Base-by-base conservation (phyloP, 2,113 vertebrate genomes). In the Myocastor coypus region DNA sequence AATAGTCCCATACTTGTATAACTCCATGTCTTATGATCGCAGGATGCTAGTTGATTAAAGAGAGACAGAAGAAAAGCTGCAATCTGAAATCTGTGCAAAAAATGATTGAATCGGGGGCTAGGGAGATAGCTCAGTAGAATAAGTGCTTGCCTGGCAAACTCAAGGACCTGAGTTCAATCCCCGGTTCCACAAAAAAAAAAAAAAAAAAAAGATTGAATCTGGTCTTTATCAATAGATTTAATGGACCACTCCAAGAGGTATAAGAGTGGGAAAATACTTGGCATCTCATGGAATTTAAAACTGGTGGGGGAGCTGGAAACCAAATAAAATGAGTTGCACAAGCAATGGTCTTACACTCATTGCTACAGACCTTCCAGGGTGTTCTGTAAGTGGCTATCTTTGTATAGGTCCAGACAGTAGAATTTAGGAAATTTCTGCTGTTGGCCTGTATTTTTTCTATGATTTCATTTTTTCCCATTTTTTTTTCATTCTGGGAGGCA, bases 151-250 rank as follows among this genome's bases (percentile, higher is more conserved):
- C n/a, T n/a, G n/a, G n/a, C n/a, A n/a, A n/a, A n/a, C n/a, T n/a
- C n/a, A n/a, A n/a, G n/a, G n/a, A n/a, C n/a, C n/a, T n/a, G n/a
- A n/a, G n/a, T n/a, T n/a, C n/a, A n/a, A n/a, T n/a, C n/a, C n/a
- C n/a, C n/a, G n/a, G n/a, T n/a, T n/a, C n/a, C n/a, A n/a, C n/a
- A n/a, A n/a, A n/a, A n/a, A n/a, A n/a, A n/a, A n/a, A n/a, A n/a
- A n/a, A n/a, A n/a, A 80, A 78, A 24, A 96, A 90, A 92, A 78
- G 77, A 90, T 61, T 90, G 90, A 64, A 77, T 82, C 69, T 85
- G 77, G 87, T 59, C 85, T 87, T 96, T 91, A 90, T 85, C 96
- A 96, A 61, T 87, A 94, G 83, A 91, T 85, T 81, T 71, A 78
- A 14, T 73, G 94, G 77, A 52, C 89, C 87, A 78, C 52, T 40